Evolutionary conservation across 2,888 invertebrate genomes (phyloP), one percentile per base, ranked within the genome.

Genomic region (Amiota mariae): DNA sequence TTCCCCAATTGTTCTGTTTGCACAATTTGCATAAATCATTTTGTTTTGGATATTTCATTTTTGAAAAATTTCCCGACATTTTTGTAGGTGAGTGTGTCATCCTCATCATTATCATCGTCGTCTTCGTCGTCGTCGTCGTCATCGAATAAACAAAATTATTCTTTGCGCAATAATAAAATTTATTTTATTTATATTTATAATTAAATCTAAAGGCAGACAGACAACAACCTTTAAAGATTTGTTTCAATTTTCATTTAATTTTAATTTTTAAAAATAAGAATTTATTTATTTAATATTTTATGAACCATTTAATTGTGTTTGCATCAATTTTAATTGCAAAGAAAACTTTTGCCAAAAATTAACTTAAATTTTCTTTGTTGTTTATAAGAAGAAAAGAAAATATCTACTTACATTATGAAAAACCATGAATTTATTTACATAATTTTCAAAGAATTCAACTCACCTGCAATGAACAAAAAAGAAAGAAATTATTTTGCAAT

Each of bases 1-100:
- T 75, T 82, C 70, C 73, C 72, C 85, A 82, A 83, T 83, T 82
- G 83, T 75, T 78, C 20, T 20, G 51, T n/a, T 12, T 18, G 24
- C 36, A 12, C 63, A 46, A 63, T 36, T 12, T 18, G n/a, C 51
- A 68, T 68, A 68, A 68, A 68, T 68, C 67, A 68, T 68, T 68
- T 20, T 15, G 54, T 57, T 15, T 57, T 15, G 18, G n/a, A 15
- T 57, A 18, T 57, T 20, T 18, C 1, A 54, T 54, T 15, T 36
- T 24, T 3, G 24, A 6, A 36, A 36, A 36, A 36, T 4, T 36
- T 36, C 36, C 6, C 36, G 36, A 36, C 2, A 36, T 9, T 18
- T 12, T 10, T 61, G 61, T 24, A 24, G 61, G 18, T 66, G 20
- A 12, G 15, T 66, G 66, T 66, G 66, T 66, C 66, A 49, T 15